Base-by-base conservation (phyloP, 2,797 vertebrate genomes). In the Rhincodon typus region DNA sequence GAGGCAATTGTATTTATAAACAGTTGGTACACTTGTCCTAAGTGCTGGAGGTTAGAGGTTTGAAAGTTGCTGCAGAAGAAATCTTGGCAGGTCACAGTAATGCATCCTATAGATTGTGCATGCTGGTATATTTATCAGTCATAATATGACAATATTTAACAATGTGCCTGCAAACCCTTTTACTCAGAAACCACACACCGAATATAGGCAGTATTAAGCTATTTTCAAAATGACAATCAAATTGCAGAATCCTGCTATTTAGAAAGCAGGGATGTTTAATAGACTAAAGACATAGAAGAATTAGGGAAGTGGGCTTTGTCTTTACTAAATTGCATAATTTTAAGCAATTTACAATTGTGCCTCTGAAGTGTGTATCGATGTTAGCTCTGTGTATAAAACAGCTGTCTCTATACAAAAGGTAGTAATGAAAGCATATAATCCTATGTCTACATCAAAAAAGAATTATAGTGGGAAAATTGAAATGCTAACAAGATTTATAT, bases 381-480 rank as follows among this genome's bases (percentile, higher is more conserved):
- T 95, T 96, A 96, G 96, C 70, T 25, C 3, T 70, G n/a, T 1
- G 96, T 96, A 96, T 2, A 66, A 96, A 97, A 97, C 97, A 97
- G 97, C 97, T 97, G 97, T 96, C 97, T 97, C 96, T 96, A 96
- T 96, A 96, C 97, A 95, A 96, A 96, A 42, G 96, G 96, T 96
- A 97, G 96, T 96, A 96, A 96, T 46, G 66, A 46, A 96, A 97
- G 95, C 96, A 96, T 96, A 96, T 96, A 97, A 96, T 96, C 96
- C 93, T n/a, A 96, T 96, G 96, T 94, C 23, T 96, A 84, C 96
- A 96, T 96, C 96, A 97, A 97, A 97, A 97, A 97, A 96, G 96
- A 97, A 96, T 97, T 97, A 96, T 96, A 96, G 70, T 93, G 96
- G 96, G 96, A 96, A 98, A 97, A 98, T 57, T 97, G 97, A 98